phyloP scores from a whole-genome alignment of 2,797 vertebrate species.

The Orientallactaga sibirica region DNA sequence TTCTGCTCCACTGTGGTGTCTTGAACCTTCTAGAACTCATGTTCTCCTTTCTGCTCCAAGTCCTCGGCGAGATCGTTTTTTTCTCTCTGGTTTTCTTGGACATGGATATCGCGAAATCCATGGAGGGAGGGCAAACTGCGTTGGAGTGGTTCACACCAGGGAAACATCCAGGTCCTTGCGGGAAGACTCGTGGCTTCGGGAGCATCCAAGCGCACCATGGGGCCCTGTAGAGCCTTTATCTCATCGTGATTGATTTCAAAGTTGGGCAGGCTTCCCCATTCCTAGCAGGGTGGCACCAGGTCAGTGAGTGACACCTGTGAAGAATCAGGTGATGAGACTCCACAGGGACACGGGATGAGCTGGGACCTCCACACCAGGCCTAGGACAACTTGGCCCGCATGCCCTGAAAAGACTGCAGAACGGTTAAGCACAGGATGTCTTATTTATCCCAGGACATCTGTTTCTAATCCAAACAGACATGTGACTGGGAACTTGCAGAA shows the following conservation, averaged over 20 bases:
- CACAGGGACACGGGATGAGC: accelerated
- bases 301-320: background rate
- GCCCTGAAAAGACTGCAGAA: accelerated
- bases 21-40: background rate
- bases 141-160: background rate
- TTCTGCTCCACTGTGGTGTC: background rate
- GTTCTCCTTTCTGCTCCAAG: background rate
- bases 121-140: background rate
- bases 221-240: background rate
- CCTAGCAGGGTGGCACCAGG: background rate
- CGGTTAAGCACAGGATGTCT: background rate
- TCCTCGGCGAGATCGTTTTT: background rate
- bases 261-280: background rate
- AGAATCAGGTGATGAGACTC: background rate
- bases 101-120: background rate
- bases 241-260: background rate
- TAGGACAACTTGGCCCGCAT: accelerated
- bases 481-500: background rate
- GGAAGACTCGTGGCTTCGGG: background rate
- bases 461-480: slow-evolving; percentile 14
- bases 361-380: background rate
- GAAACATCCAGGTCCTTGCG: accelerated
- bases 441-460: slow-evolving; percentile 49
- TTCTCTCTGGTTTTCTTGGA: background rate
- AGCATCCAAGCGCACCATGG: no score